phyloP scores from a whole-genome alignment of 1,140 invertebrate species.

The Drosophila melanica region DNA sequence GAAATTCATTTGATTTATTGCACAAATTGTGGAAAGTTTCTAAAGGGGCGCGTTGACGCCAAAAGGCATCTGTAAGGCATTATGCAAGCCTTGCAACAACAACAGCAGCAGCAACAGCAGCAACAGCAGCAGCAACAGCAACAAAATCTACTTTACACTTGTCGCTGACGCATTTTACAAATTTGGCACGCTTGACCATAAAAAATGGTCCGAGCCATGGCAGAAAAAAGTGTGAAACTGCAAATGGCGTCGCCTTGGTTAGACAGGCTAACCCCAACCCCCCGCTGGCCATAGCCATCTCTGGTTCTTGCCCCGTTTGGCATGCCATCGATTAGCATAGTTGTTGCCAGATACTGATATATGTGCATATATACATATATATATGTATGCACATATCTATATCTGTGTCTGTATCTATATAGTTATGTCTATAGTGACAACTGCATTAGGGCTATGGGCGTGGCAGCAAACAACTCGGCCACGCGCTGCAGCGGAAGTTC shows the following conservation, averaged over 20 bases:
- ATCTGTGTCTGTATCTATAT: conserved; percentile 9
- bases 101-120: conserved; percentile 26
- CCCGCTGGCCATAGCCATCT: conserved; percentile 17
- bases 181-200: conserved; percentile 80
- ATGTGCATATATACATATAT: conserved; percentile 12
- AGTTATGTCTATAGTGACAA: conserved; percentile 44
- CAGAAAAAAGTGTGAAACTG: conserved; percentile 79
- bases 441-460: conserved; percentile 58
- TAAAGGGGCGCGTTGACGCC: conserved; percentile 28
- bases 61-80: conserved; percentile 36
- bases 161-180: conserved; percentile 79
- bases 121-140: conserved; percentile 13
- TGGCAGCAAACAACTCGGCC: conserved; percentile 53
- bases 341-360: conserved; percentile 52
- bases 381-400: conserved; percentile 26
- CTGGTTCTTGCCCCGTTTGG: conserved; percentile 72
- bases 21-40: conserved; percentile 77
- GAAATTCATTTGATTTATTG: conserved; percentile 82
- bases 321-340: conserved; percentile 73
- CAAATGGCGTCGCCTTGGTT: conserved; percentile 79
- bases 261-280: conserved; percentile 39
- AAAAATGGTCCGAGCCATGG: conserved; percentile 70
- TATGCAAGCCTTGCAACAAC: conserved; percentile 66
- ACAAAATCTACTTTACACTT: conserved; percentile 67
- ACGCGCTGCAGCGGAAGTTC: conserved; percentile 76